Evolutionary conservation across 1,140 invertebrate species (phyloP).

Genomic region (Telenomus remus): DNA sequence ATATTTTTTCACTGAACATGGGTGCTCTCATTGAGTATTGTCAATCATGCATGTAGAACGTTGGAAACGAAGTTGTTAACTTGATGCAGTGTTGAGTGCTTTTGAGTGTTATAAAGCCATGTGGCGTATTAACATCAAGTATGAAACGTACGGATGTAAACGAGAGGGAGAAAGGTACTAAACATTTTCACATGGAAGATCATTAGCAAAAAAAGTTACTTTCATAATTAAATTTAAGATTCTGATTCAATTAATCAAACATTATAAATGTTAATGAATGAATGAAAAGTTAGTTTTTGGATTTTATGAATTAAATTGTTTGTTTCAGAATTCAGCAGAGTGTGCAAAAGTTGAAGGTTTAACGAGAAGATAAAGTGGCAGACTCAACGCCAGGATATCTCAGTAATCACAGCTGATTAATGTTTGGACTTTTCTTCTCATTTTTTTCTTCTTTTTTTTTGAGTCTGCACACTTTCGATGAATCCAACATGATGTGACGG

Average conservation of each 20-base stretch:
- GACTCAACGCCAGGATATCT: too few species aligned
- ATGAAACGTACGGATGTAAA: conserved; percentile 3
- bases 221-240: too few species aligned
- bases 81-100: conserved; percentile 18
- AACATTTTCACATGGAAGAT: conserved; percentile 12
- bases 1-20: background rate
- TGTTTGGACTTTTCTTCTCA: background rate
- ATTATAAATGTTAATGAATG: too few species aligned
- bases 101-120: conserved; percentile 35
- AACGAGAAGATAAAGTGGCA: too few species aligned
- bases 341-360: too few species aligned
- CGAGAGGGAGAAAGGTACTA: conserved; percentile 5
- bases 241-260: too few species aligned
- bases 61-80: conserved; percentile 35
- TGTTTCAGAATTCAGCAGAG: too few species aligned
- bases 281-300: too few species aligned
- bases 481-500: background rate
- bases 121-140: conserved; percentile 24
- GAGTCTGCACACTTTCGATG: too few species aligned
- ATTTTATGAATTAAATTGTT: too few species aligned
- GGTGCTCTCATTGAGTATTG: conserved; percentile 5
- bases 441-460: too few species aligned
- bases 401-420: conserved; percentile 3
- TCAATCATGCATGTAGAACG: conserved; percentile 15
- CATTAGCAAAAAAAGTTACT: too few species aligned